Percentiles rank a stretch among this genome's conserved stretches.
Evolutionary conservation across 92 coral and sea anemone species (phyloP).

Genomic region (Porites cylindrica): DNA sequence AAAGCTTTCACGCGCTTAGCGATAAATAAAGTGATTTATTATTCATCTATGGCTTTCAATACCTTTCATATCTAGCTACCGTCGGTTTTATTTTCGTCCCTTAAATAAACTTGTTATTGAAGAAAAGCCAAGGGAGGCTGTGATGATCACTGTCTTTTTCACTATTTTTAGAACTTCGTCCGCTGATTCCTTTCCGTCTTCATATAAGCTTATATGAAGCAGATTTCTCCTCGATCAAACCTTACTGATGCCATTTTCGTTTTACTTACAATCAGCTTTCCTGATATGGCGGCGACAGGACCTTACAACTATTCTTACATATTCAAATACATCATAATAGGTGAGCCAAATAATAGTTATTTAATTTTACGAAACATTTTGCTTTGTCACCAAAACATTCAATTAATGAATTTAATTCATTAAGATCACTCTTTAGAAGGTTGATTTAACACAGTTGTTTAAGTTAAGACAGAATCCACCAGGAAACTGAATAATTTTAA

Average conservation of each 20-base stretch:
- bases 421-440: no score
- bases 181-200: background rate
- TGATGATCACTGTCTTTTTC: no score
- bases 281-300: conserved; percentile 99
- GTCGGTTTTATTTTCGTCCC: background rate
- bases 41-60: background rate
- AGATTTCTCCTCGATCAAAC: background rate
- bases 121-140: no score
- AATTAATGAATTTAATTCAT: background rate
- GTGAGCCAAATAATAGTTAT: conserved; percentile 51
- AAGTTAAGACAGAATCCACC: no score
- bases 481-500: no score
- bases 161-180: background rate
- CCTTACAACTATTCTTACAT: conserved; percentile 99
- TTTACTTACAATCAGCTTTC: conserved; percentile 47
- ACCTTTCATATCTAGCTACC: background rate
- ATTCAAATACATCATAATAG: conserved; percentile 99
- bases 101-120: background rate
- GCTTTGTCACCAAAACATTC: background rate
- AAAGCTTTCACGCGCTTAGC: conserved; percentile 36
- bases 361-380: background rate
- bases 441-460: no score
- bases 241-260: background rate
- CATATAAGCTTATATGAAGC: background rate
- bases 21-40: background rate